These are phyloP conservation scores for Montipora efflorescens DNA, from an alignment of 64 coral and sea anemone genomes.

Conservation along the genomic window DNA sequence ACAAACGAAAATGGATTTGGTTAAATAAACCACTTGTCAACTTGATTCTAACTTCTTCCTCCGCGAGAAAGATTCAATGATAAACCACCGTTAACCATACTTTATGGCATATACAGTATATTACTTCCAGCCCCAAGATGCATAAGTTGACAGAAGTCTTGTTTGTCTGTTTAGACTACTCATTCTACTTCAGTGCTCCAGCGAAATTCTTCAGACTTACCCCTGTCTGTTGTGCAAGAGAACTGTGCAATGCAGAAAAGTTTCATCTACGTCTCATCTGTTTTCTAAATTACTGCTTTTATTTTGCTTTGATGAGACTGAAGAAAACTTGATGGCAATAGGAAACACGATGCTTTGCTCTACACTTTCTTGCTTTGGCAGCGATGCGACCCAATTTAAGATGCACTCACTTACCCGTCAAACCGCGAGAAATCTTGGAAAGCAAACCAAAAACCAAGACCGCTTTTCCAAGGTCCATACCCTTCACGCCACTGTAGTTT, in stretches of 20 bases:
- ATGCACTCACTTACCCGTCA: constrained; percentile 22
- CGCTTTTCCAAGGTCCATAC: background rate
- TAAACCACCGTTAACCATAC: too few relatives aligned
- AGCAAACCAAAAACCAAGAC: background rate
- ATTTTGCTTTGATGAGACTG: background rate
- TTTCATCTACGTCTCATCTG: background rate
- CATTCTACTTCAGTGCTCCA: constrained; percentile 19
- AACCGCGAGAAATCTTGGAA: constrained; percentile 15
- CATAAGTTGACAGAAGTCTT: too few relatives aligned
- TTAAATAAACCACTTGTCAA: too few relatives aligned
- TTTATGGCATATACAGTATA: too few relatives aligned
- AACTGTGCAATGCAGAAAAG: background rate
- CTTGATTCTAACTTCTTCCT: too few relatives aligned
- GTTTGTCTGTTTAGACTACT: background rate
- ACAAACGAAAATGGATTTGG: too few relatives aligned
- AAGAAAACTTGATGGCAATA: background rate
- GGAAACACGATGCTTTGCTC: background rate
- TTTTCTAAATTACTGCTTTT: background rate
- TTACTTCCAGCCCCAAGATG: too few relatives aligned
- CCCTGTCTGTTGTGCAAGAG: background rate
- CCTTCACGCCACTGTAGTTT: background rate
- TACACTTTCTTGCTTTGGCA: background rate
- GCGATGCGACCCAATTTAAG: background rate
- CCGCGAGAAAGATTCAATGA: too few relatives aligned
- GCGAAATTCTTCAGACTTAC: background rate